Conservation (phyloP, 92 coral and sea anemone genomes). For the Nematostella vectensis region DNA sequence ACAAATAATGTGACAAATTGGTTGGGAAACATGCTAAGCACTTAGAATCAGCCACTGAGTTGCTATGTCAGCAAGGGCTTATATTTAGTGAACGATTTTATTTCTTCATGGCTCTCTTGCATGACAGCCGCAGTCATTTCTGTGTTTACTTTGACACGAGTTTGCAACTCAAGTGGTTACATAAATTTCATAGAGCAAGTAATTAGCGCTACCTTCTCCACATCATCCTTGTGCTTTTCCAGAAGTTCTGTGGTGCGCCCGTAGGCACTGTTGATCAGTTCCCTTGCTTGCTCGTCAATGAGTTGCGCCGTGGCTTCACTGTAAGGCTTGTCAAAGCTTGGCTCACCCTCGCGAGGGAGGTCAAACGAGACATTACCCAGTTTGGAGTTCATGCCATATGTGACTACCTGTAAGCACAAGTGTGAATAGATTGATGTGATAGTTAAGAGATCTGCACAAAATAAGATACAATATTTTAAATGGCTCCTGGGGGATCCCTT, state of each 20-base stretch:
- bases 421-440: not conserved
- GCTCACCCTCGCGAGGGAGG: slow-evolving; percentile 97
- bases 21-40: too few relatives aligned
- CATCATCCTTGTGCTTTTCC: slow-evolving; percentile 63
- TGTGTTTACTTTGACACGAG: too few relatives aligned
- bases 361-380: slow-evolving; percentile 94
- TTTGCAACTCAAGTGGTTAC: too few relatives aligned
- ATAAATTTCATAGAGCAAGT: too few relatives aligned
- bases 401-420: slow-evolving; percentile 61
- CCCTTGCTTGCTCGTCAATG: slow-evolving; percentile 97
- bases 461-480: too few relatives aligned
- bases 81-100: too few relatives aligned
- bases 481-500: too few relatives aligned
- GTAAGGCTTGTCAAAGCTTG: slow-evolving; percentile 95
- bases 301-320: slow-evolving; percentile 99
- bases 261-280: slow-evolving; percentile 90
- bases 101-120: too few relatives aligned
- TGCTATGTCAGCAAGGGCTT: too few relatives aligned
- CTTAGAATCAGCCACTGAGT: too few relatives aligned
- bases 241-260: slow-evolving; percentile 64
- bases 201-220: slow-evolving; percentile 92
- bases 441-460: not conserved
- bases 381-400: slow-evolving; percentile 94
- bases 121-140: too few relatives aligned
- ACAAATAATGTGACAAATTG: too few relatives aligned